Evolutionary conservation across 2,888 invertebrate species (phyloP), one percentile per base, ranked within the genome.

Genomic region (Drosophila anomelani): DNA sequence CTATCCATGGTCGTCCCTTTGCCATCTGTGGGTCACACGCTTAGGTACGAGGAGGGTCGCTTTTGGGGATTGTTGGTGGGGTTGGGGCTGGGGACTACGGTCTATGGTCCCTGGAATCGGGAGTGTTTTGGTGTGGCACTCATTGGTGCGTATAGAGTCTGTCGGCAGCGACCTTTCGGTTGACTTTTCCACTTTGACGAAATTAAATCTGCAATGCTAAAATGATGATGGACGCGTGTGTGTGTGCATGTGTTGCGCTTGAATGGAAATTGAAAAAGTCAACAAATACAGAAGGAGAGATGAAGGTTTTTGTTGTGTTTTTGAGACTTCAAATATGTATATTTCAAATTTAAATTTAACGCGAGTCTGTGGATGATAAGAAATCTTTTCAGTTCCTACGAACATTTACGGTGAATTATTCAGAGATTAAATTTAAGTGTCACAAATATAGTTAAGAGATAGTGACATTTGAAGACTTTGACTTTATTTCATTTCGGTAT

Each of bases 131-230:
- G 68, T 54, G 46, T 38, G 57, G 56, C 43, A 74, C 57, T 67
- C 57, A 53, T 61, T 61, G 73, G 54, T 71, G 58, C 58, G 61
- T 68, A 36, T 51, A 61, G 68, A 61, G 68, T 55, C 58, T 66
- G 49, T 43, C 67, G 34, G 3, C 51, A 58, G 34, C 70, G 78
- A 78, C 72, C 82, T 73, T 77, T 84, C 63, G 56, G 75, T 79
- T 79, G 82, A 79, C 89, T 81, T 77, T 81, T 84, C 74, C 68
- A 79, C 82, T 81, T 79, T 81, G 75, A 74, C 70, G 57, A 87
- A 84, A 87, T 84, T 81, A 81, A 89, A 84, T 89, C 88, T 76
- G 85, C 85, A 86, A 84, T 87, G 85, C 89, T 84, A 80, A 84
- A 87, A 77, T 71, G 62, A 62, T 69, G 71, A 54, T 55, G 75